Base-by-base conservation (phyloP, 2,888 invertebrate genomes). In the Synanthedon myopaeformis region DNA sequence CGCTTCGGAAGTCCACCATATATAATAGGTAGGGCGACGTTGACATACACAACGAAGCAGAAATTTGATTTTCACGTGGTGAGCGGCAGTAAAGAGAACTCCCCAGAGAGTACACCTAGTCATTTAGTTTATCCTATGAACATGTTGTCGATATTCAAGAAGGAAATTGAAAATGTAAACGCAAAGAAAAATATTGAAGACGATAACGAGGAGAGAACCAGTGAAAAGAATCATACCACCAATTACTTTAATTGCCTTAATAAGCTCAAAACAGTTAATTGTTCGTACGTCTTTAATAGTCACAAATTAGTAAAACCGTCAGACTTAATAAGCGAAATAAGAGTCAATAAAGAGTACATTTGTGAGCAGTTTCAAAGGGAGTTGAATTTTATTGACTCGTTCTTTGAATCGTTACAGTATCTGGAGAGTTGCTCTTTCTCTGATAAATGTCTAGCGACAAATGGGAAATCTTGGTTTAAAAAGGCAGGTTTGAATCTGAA, bases 321-420 rank as follows among this genome's bases (percentile, higher is more conserved):
- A 0, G 83, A 86, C 60, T 74, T 86, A 70, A 86, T 87, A 67
- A 80, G 78, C 61, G 72, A 79, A 72, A 81, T 86, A 67, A 75
- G 71, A 64, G 67, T 79, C 64, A 77, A 76, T 65, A 74, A 68
- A 53, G 81, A 82, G 62, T 79, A 71, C 61, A 74, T 82, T 42
- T 76, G 79, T 60, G 83, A 84, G 58, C 84, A 87, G 70, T 87
- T 87, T 62, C 78, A 85, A 59, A 70, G 79, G 45, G 87, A 87
- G 64, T 77, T 87, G 6, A 81, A 83, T 65, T 87, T 87, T 65
- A 83, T 87, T 53, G 87, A 87, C 71, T 85, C 87, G 1, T 87
- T 87, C 70, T 82, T 85, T 61, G 87, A 85, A 63, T 87, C 86
- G 1, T 64, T 87, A 11, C 82, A 84, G 56, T 86, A 83, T 69